These are phyloP conservation scores for Choristoneura rosaceana DNA, from an alignment of 2,888 invertebrate species.

Conservation along the genomic window DNA sequence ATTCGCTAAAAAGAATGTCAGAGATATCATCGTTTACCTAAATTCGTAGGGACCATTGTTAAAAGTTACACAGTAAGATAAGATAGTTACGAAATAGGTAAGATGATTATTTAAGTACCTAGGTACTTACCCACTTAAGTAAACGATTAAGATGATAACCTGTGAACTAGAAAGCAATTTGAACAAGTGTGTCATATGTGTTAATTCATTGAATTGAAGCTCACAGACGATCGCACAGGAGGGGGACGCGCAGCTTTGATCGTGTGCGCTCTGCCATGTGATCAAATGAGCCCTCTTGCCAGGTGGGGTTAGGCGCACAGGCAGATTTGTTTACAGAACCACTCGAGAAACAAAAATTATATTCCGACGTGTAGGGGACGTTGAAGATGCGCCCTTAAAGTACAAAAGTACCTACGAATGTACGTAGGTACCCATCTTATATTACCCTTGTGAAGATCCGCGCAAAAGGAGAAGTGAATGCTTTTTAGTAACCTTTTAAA, in stretches of 20 bases:
- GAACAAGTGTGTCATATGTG: slow-evolving; percentile 72
- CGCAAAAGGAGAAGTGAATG: slow-evolving; percentile 18
- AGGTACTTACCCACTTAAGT: neutral
- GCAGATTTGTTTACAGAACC: slow-evolving; percentile 52
- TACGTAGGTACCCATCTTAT: neutral
- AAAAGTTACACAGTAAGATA: too few species aligned
- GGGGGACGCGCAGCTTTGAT: slow-evolving; percentile 74
- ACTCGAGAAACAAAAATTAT: slow-evolving; percentile 48
- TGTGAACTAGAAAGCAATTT: slow-evolving; percentile 52
- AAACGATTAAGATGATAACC: slow-evolving; percentile 31
- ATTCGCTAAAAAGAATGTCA: too few species aligned
- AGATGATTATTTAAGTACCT: neutral
- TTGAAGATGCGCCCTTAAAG: slow-evolving; percentile 16
- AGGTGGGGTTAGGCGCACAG: slow-evolving; percentile 52
- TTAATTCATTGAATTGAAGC: slow-evolving; percentile 76
- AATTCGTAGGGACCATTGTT: too few species aligned
- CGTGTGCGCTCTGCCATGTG: slow-evolving; percentile 77
- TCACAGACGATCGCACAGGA: slow-evolving; percentile 72
- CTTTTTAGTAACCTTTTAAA: slow-evolving; percentile 19
- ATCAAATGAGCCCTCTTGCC: slow-evolving; percentile 70
- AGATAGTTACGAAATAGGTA: neutral
- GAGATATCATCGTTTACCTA: too few species aligned
- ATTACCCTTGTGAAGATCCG: neutral
- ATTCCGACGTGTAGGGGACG: slow-evolving; percentile 31
- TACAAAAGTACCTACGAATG: neutral